Base-by-base conservation (phyloP, 2,888 invertebrate genomes). In the Noctua pronuba region DNA sequence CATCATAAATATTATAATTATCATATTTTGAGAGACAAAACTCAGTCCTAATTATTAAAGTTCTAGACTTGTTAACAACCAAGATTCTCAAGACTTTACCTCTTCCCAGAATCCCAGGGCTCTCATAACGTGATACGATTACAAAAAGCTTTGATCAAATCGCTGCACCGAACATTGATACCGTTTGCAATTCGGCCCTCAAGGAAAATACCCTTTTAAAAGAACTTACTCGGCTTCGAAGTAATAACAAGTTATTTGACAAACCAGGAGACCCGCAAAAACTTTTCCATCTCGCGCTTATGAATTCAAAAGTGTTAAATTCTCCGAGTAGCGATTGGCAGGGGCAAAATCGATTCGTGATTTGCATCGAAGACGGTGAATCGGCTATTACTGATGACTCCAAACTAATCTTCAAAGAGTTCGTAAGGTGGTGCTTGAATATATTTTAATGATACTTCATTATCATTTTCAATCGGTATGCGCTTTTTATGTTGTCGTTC, bases 361-460 rank as follows among this genome's bases (percentile, higher is more conserved):
- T 95, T 95, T 95, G 95, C 95, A 95, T 95, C 88, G 88, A 88
- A 95, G 94, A 94, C 94, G 94, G 79, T 83, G 86, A 92, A 90
- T 93, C 93, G 92, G 94, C 94, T 92, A 93, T 93, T 92, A 93
- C 91, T 89, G 90, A 89, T 89, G 90, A 92, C 93, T 94, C 91
- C 86, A 92, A 94, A 94, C 94, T 94, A 94, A 95, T 95, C 93
- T 92, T 91, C 90, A 91, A 90, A 94, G 93, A 91, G 90, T 90
- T 90, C 84, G 90, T 90, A 88, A 88, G 89, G 86, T 75, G 89
- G 87, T 75, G 75, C 84, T 89, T 73, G 88, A 86, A 85, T 87
- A 79, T 87, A 85, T 86, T 75, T 73, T 87, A 83, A 89, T 84
- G 88, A 88, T 86, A 80, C 84, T 82, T 74, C 77, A 84, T 89